Conservation (phyloP, 2,888 invertebrate genomes). For the Caenorhabditis plicata region DNA sequence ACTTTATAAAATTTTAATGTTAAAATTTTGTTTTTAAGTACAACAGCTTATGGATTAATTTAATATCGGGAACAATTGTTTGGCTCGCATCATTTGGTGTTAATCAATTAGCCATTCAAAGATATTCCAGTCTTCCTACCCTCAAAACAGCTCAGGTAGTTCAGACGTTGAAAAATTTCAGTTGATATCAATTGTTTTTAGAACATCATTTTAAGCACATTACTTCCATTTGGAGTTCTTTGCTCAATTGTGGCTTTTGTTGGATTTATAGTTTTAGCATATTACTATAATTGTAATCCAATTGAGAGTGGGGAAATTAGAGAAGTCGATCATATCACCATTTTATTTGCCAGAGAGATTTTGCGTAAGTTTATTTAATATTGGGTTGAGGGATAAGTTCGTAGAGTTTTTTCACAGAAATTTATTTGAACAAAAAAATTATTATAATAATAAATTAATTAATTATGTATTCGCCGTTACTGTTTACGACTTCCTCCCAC, state of each 20-base stretch:
- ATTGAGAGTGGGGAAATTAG: slow-evolving; percentile 49
- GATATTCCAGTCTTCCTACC: slow-evolving; percentile 52
- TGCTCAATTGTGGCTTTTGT: slow-evolving; percentile 54
- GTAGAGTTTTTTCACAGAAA: no score
- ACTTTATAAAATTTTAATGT: no score
- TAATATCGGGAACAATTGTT: slow-evolving; percentile 50
- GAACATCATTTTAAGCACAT: slow-evolving; percentile 52
- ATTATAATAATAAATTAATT: no score
- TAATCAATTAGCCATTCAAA: slow-evolving; percentile 57
- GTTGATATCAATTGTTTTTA: no score
- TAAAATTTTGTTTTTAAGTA: no score
- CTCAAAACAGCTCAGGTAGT: slow-evolving; percentile 45
- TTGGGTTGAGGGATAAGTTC: no score
- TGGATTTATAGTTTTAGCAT: slow-evolving; percentile 57
- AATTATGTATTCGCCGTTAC: no score
- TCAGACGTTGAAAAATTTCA: no score
- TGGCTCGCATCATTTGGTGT: slow-evolving; percentile 60
- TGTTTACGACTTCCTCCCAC: no score
- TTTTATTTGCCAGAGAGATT: slow-evolving; percentile 51
- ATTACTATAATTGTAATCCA: slow-evolving; percentile 58
- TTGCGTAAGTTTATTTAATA: slow-evolving; percentile 37
- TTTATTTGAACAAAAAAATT: no score
- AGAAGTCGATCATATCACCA: slow-evolving; percentile 54
- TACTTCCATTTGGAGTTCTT: slow-evolving; percentile 54
- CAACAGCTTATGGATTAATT: slow-evolving; percentile 57